These are phyloP conservation scores for Callipepla californica DNA, from an alignment of 2,113 vertebrate species.

Conservation along the genomic window DNA sequence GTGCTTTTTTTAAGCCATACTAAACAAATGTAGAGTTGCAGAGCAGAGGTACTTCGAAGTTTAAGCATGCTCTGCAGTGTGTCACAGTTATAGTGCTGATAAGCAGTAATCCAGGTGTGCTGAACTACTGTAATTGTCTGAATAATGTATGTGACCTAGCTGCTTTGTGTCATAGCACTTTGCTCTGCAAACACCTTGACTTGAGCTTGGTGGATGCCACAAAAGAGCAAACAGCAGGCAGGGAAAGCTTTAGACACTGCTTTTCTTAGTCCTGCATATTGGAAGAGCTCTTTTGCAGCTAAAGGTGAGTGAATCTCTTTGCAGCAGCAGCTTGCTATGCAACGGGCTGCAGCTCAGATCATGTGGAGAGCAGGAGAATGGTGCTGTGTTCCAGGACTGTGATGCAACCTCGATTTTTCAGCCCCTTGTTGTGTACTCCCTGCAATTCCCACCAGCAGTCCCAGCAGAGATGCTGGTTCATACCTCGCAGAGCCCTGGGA, in stretches of 20 bases:
- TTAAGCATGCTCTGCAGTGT: not conserved
- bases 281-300: not conserved
- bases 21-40: not conserved
- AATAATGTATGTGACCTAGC: not conserved
- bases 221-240: not conserved
- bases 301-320: not conserved
- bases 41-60: not conserved
- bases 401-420: rapidly evolving
- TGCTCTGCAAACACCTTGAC: not conserved
- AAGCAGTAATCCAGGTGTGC: not conserved
- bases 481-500: rapidly evolving
- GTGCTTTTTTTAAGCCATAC: not conserved
- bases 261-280: not conserved
- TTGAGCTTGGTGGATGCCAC: not conserved
- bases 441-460: not conserved
- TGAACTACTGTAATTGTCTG: not conserved
- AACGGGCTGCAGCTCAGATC: not conserved
- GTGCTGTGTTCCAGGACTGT: not conserved
- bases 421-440: not conserved
- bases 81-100: not conserved
- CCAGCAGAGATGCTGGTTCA: not conserved
- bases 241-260: rapidly evolving
- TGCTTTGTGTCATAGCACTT: not conserved
- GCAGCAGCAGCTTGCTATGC: not conserved
- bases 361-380: not conserved